Evolutionary conservation across 1,140 invertebrate species (phyloP), one percentile per base, ranked within the genome.

Genomic region (Hestina assimilis): DNA sequence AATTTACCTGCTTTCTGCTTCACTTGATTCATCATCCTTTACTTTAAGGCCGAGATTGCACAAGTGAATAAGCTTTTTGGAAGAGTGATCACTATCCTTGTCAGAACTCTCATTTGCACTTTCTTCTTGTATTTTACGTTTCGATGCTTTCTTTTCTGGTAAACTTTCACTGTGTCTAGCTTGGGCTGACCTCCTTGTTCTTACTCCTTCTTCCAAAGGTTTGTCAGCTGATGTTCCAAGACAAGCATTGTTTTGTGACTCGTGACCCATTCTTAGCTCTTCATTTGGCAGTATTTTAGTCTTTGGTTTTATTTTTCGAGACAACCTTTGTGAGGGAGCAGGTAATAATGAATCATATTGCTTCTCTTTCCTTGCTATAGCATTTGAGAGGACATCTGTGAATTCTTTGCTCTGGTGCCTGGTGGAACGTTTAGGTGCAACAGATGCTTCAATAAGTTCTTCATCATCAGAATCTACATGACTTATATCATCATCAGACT

Each of bases 331-430:
- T 1, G 75, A 72, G 4, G 73, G 71, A 24, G 52, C 52, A 31
- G 71, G 51, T 12, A 59, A 47, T 15, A 79, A 61, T 61, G 89
- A 86, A 68, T 88, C 89, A 48, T 89, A 91, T 4, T 83, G 87
- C 52, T 91, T 91, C 59, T 91, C 90, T 62, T 91, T 91, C 12
- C 91, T 80, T 2, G 90, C 90, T 56, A 91, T 91, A 3, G 90
- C 90, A 73, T 89, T 91, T 40, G 91, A 89, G 35, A 91, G 62
- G 1, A 91, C 82, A 51, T 91, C 90, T 8, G 74, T 76, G 12
- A 66, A 81, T 35, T 91, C 90, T 63, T 89, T 91, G 31, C 80
- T 89, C 8, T 85, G 75, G 2, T 89, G 75, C 23, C 90, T 70
- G 0, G 89, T 83, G 0, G 89, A 89, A 9, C 90, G 68, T 71